Percentiles rank a stretch among this genome's conserved stretches.
Conservation (phyloP, 37 sponge, comb jelly and placozoan species). For the Hexactinellida sp. region DNA sequence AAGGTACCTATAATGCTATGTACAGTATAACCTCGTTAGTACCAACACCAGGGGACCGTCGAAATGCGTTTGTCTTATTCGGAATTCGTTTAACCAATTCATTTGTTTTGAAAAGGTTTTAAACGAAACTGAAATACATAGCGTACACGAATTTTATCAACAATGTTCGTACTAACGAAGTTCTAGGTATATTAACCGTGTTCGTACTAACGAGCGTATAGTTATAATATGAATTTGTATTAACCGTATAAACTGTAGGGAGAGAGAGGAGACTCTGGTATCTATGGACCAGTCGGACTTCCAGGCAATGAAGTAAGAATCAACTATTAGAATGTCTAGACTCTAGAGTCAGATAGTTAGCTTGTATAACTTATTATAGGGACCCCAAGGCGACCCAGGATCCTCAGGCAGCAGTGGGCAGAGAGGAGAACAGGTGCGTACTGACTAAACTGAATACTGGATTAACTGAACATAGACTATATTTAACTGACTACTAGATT, state of each 20-base stretch:
- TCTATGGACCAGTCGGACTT: not conserved
- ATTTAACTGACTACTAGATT: too few species aligned
- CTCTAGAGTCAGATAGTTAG: not conserved
- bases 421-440: constrained; percentile 6
- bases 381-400: not conserved
- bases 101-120: too few species aligned
- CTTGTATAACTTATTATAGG: not conserved
- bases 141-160: too few species aligned
- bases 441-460: not conserved
- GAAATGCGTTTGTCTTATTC: too few species aligned
- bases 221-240: not conserved
- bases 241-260: not conserved
- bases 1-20: too few species aligned
- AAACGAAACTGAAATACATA: too few species aligned
- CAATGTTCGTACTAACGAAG: too few species aligned
- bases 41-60: too few species aligned
- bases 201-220: not conserved
- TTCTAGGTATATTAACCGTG: too few species aligned
- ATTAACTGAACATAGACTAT: not conserved
- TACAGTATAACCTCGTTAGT: too few species aligned
- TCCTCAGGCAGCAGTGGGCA: not conserved
- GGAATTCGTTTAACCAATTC: too few species aligned
- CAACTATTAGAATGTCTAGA: not conserved
- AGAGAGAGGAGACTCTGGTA: not conserved
- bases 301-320: not conserved